phyloP scores from a whole-genome alignment of 2,113 vertebrate species.

The Albula goreensis region DNA sequence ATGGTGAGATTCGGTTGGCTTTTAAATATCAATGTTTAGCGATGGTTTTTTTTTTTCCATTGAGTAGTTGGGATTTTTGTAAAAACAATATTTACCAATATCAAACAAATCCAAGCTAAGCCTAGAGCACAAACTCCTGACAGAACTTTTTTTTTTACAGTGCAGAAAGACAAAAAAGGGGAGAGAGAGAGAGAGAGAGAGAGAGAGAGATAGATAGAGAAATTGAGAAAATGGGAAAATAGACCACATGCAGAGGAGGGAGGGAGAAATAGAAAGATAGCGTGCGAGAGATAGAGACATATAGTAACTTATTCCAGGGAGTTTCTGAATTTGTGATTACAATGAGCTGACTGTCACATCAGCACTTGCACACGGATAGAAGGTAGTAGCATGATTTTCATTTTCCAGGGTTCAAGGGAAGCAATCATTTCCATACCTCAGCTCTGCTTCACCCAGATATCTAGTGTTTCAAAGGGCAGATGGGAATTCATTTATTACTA shows the following conservation, averaged over 20 bases:
- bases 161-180: not conserved
- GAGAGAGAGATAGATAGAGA: not conserved
- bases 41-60: too few relatives aligned
- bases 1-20: not conserved
- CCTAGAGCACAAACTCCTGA: not conserved
- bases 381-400: not conserved
- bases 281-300: not conserved
- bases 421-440: not conserved
- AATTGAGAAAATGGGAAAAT: not conserved
- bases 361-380: not conserved
- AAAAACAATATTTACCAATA: not conserved
- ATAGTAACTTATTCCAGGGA: not conserved
- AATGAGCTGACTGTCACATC: not conserved
- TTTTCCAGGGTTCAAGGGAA: not conserved
- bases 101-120: not conserved
- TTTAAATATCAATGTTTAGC: too few relatives aligned
- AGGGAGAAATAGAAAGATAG: not conserved
- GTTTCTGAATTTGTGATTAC: not conserved
- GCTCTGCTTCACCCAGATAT: not conserved
- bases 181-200: not conserved
- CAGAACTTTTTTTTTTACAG: not conserved
- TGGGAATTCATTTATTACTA: not conserved
- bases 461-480: too few relatives aligned
- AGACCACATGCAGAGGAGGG: not conserved
- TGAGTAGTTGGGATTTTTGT: not conserved